These are phyloP conservation scores for Chloromyia formosa DNA, from an alignment of 2,888 invertebrate species.

Conservation along the genomic window DNA sequence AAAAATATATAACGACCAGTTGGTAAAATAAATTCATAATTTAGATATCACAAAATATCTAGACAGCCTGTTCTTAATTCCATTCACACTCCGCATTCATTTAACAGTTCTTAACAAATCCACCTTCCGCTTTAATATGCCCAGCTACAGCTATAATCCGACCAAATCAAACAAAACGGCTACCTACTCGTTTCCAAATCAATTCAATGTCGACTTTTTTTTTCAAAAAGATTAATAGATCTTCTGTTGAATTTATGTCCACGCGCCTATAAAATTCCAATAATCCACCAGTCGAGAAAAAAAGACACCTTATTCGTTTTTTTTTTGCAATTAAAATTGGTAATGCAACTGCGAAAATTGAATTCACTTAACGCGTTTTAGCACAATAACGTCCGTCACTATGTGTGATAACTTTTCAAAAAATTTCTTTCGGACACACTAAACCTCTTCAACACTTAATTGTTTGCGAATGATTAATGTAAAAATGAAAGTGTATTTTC, in stretches of 20 bases:
- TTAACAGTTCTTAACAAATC: neutral
- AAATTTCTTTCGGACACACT: neutral
- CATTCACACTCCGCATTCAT: no score
- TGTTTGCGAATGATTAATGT: neutral
- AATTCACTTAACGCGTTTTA: neutral
- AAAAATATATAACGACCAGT: no score
- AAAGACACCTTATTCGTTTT: no score
- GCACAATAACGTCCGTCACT: neutral
- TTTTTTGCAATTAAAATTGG: neutral
- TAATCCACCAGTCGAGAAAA: neutral
- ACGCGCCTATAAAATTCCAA: neutral
- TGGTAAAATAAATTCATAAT: no score
- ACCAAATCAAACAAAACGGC: neutral
- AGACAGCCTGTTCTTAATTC: no score
- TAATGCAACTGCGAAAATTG: neutral
- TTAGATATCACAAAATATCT: no score
- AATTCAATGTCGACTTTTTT: neutral
- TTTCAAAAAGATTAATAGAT: neutral
- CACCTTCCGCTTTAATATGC: neutral
- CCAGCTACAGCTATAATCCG: neutral
- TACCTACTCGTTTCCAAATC: neutral
- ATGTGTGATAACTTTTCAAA: neutral
- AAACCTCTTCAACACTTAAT: neutral
- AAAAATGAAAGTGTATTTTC: slow-evolving; percentile 7
- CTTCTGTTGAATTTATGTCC: neutral